Evolutionary conservation across 2,888 invertebrate genomes (phyloP).

Genomic region (Malthinus seriepunctatus): DNA sequence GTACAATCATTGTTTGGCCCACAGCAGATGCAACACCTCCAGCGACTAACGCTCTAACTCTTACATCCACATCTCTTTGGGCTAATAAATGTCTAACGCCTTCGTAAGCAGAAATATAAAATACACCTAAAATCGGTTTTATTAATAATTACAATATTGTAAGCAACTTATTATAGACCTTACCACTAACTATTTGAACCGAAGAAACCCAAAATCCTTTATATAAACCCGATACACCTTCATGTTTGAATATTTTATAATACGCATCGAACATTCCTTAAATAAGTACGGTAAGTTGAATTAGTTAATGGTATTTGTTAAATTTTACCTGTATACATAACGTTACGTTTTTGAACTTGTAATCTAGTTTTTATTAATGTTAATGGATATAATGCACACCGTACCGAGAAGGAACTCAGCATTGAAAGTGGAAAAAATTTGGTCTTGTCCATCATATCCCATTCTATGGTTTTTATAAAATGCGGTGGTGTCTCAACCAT

Average conservation of each 20-base stretch:
- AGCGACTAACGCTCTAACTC: slow-evolving; percentile 78
- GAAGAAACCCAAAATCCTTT: slow-evolving; percentile 95
- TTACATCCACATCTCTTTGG: slow-evolving; percentile 65
- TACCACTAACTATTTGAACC: slow-evolving; percentile 61
- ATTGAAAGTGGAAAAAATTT: slow-evolving; percentile 94
- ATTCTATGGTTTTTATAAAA: slow-evolving; percentile 86
- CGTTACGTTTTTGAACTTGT: slow-evolving; percentile 82
- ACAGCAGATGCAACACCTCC: slow-evolving; percentile 92
- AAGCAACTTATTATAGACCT: slow-evolving; percentile 11
- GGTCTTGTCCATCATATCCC: slow-evolving; percentile 97
- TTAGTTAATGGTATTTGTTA: background rate
- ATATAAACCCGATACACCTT: slow-evolving; percentile 87
- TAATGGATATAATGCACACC: slow-evolving; percentile 85
- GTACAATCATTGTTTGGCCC: slow-evolving; percentile 94
- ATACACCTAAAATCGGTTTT: slow-evolving; percentile 67
- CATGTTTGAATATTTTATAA: slow-evolving; percentile 79
- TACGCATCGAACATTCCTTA: slow-evolving; percentile 84
- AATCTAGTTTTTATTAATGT: slow-evolving; percentile 94
- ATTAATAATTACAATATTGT: too few relatives aligned
- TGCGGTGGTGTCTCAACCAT: slow-evolving; percentile 63
- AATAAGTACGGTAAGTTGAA: slow-evolving; percentile 31
- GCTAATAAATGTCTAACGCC: slow-evolving; percentile 81
- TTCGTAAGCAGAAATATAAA: slow-evolving; percentile 94
- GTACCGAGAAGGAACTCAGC: slow-evolving; percentile 79
- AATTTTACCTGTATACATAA: slow-evolving; percentile 73